These are phyloP conservation scores for Adoxophyes honmai DNA, from an alignment of 1,140 invertebrate genomes.

Conservation along the genomic window DNA sequence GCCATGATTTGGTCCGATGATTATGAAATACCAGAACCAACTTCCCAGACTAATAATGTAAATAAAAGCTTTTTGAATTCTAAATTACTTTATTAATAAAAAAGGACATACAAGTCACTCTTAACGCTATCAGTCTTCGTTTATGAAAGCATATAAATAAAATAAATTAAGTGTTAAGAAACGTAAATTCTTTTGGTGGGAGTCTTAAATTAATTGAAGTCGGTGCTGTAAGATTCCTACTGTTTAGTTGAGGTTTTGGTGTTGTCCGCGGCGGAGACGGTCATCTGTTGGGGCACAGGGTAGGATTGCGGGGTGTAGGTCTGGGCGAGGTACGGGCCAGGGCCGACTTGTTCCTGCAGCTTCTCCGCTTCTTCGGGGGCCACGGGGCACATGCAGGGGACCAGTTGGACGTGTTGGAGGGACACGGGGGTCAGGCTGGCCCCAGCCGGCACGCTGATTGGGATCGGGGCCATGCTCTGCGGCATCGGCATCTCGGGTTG, in stretches of 20 bases:
- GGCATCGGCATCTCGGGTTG: conserved; percentile 51
- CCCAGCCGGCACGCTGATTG: conserved; percentile 72
- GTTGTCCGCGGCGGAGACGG: conserved; percentile 27
- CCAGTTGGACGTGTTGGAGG: conserved; percentile 74
- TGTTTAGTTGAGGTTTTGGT: conserved; percentile 39
- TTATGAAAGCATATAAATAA: conserved; percentile 25
- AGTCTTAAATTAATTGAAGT: conserved; percentile 6
- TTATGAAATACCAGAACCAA: too few relatives aligned
- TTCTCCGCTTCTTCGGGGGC: conserved; percentile 73
- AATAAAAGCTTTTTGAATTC: not conserved
- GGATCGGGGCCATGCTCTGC: conserved; percentile 63
- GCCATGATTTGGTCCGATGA: too few relatives aligned
- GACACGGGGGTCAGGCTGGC: conserved; percentile 72
- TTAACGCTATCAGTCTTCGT: conserved; percentile 60
- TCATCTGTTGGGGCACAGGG: conserved; percentile 44
- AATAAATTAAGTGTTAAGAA: conserved; percentile 34
- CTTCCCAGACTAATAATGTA: too few relatives aligned
- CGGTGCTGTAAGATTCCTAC: conserved; percentile 21
- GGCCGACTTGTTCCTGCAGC: conserved; percentile 65
- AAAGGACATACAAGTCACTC: conserved; percentile 24
- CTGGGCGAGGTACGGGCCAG: conserved; percentile 67
- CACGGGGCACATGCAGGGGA: conserved; percentile 78
- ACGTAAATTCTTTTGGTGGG: conserved; percentile 29
- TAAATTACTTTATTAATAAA: conserved; percentile 8
- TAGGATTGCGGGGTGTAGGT: conserved; percentile 48